Conservation (phyloP, 2,797 vertebrate genomes). For the Typhlichthys eigenmanni region DNA sequence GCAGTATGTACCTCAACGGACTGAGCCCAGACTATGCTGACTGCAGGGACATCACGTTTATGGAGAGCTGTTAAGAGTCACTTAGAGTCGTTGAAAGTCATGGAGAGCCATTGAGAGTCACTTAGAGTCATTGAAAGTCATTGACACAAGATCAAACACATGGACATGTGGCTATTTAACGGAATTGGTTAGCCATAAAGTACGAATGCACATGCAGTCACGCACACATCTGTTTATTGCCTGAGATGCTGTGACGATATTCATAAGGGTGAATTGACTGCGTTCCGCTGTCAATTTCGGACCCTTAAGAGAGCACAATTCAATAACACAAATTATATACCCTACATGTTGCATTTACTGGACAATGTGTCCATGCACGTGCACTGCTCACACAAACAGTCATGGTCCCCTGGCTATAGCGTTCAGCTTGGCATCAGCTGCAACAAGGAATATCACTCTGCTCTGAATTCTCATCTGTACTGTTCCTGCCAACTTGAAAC, state of each 20-base stretch:
- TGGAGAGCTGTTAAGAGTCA: conserved; percentile 88
- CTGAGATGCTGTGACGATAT: conserved; percentile 15
- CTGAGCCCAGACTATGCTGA: conserved; percentile 91
- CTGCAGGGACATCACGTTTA: conserved; percentile 85
- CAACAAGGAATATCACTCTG: no score
- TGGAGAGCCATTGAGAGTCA: no score
- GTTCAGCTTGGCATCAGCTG: no score
- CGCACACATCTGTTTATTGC: conserved; percentile 28
- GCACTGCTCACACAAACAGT: neutral
- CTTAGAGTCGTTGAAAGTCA: conserved; percentile 80
- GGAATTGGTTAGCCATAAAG: neutral
- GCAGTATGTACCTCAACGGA: conserved; percentile 95
- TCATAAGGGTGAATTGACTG: conserved; percentile 22
- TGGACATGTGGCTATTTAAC: neutral
- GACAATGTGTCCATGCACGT: neutral
- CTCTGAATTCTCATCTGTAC: neutral
- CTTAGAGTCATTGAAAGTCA: conserved; percentile 50
- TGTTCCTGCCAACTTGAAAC: conserved; percentile 20
- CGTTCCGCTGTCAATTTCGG: neutral
- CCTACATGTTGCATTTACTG: neutral
- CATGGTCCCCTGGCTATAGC: no score
- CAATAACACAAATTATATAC: conserved; percentile 1
- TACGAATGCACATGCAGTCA: conserved; percentile 3
- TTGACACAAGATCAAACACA: conserved; percentile 60
- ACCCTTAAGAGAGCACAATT: conserved; percentile 3